phyloP scores from a whole-genome alignment of 2,888 invertebrate genomes.

The Ophraella communa region DNA sequence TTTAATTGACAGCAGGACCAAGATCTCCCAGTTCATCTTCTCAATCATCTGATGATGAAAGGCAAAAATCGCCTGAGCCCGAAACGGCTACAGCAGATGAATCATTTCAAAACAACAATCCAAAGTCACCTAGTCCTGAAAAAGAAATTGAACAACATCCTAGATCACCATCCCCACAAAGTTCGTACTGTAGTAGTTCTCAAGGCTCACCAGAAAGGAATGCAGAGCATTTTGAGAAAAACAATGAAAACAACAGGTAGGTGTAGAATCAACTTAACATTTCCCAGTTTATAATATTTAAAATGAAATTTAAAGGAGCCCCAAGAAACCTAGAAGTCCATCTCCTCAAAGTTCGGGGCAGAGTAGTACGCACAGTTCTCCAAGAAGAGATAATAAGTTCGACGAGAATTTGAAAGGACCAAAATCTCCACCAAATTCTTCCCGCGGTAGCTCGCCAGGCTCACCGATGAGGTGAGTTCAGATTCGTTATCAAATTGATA shows the following conservation, averaged over 20 bases:
- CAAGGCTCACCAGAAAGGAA: slow-evolving; percentile 2
- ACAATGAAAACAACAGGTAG: neutral
- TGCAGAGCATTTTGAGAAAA: slow-evolving; percentile 8
- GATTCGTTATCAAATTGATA: neutral
- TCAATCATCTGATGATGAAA: slow-evolving; percentile 14
- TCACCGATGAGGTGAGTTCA: neutral
- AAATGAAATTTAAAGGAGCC: no score
- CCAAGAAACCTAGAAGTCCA: slow-evolving; percentile 22
- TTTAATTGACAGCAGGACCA: slow-evolving; percentile 1
- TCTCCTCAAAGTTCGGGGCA: slow-evolving; percentile 41
- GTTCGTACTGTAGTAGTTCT: slow-evolving; percentile 20
- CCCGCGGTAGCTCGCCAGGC: slow-evolving; percentile 16
- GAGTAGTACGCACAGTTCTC: slow-evolving; percentile 38
- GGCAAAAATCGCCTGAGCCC: slow-evolving; percentile 3
- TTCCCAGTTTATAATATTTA: no score
- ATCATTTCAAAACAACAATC: slow-evolving; percentile 11
- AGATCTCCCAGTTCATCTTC: slow-evolving; percentile 8
- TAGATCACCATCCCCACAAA: slow-evolving; percentile 43
- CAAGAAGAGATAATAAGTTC: slow-evolving; percentile 6
- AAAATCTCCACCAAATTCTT: slow-evolving; percentile 40
- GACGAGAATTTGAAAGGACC: neutral
- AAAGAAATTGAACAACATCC: slow-evolving; percentile 4
- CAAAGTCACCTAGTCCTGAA: slow-evolving; percentile 16
- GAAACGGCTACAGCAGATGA: neutral
- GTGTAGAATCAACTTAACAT: neutral